Conservation (phyloP, 2,888 invertebrate species). For the Diarsia rubi region DNA sequence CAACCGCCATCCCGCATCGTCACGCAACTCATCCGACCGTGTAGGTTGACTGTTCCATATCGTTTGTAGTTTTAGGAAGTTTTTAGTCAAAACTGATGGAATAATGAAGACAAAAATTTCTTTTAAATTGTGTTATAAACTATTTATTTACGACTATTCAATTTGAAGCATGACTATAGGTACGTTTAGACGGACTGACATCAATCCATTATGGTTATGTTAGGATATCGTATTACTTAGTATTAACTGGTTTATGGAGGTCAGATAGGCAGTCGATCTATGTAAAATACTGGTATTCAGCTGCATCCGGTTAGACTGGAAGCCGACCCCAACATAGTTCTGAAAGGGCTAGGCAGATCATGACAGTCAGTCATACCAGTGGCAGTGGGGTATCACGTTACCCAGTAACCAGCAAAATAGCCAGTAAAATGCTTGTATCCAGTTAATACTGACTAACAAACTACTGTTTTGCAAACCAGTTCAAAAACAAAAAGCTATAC, state of each 20-base stretch:
- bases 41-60: neutral
- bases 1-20: slow-evolving; percentile 37
- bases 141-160: neutral
- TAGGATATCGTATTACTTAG: too few relatives aligned
- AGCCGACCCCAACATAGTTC: neutral
- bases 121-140: neutral
- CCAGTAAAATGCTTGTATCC: too few relatives aligned
- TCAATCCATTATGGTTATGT: neutral
- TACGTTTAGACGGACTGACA: neutral
- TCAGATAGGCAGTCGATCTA: too few relatives aligned
- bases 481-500: slow-evolving; percentile 39
- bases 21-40: slow-evolving; percentile 15
- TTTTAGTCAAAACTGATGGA: neutral
- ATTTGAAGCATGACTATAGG: neutral
- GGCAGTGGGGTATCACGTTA: too few relatives aligned
- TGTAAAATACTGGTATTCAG: too few relatives aligned
- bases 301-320: neutral
- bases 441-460: neutral
- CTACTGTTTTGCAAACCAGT: slow-evolving; percentile 1
- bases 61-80: neutral
- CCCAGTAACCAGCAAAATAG: too few relatives aligned
- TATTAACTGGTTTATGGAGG: too few relatives aligned
- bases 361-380: too few relatives aligned
- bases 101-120: neutral
- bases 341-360: too few relatives aligned